These are phyloP conservation scores for Sphenopsis melanotis DNA, from an alignment of 2,797 vertebrate genomes.

Conservation along the genomic window DNA sequence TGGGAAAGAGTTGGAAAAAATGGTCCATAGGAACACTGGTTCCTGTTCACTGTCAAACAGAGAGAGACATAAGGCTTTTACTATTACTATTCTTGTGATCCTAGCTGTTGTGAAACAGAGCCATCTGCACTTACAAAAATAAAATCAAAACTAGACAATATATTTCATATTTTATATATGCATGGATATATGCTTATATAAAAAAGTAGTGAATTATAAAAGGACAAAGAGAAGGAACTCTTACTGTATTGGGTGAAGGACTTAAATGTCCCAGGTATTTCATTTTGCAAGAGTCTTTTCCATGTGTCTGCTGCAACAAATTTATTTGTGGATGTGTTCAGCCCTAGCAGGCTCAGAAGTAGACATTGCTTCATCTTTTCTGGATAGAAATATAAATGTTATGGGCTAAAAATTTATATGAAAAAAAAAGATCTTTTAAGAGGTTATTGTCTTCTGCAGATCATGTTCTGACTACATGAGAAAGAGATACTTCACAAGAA, in stretches of 20 bases:
- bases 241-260: not conserved
- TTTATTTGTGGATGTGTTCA: not conserved
- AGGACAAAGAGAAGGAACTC: not conserved
- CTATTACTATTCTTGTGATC: not conserved
- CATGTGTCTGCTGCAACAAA: not conserved
- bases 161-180: not conserved
- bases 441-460: not conserved
- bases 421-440: not conserved
- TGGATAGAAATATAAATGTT: not conserved
- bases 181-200: not conserved
- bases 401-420: not conserved
- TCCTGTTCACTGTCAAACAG: not conserved
- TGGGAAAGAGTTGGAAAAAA: not conserved
- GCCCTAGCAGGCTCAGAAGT: not conserved
- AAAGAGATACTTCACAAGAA: not conserved
- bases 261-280: not conserved
- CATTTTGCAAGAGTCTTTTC: not conserved
- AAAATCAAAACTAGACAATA: not conserved
- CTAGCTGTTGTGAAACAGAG: slow-evolving; percentile 26
- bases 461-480: not conserved
- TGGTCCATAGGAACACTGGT: not conserved
- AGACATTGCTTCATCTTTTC: not conserved
- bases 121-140: not conserved
- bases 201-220: not conserved
- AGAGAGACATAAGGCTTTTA: not conserved